Evolutionary conservation across 2,888 invertebrate genomes (phyloP).

Genomic region (Hydriomena furcata): DNA sequence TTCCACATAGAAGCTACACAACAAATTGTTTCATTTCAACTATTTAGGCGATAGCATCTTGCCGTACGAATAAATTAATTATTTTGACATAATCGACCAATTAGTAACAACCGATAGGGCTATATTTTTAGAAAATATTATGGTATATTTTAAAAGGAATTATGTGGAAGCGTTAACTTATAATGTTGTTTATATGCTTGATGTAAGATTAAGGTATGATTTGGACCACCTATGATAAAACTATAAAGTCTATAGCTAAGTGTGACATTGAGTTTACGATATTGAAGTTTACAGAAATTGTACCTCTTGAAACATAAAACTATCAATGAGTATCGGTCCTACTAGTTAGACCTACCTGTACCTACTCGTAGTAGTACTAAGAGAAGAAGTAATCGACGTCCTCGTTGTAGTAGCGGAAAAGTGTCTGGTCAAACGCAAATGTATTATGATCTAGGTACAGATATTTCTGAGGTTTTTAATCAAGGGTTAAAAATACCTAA

Average conservation of each 20-base stretch:
- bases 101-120: conserved; percentile 45
- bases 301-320: no score
- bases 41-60: conserved; percentile 66
- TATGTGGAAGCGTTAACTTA: conserved; percentile 30
- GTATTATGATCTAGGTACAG: no score
- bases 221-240: conserved; percentile 12
- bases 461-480: no score
- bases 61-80: conserved; percentile 66
- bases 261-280: no score
- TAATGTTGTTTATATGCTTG: conserved; percentile 17
- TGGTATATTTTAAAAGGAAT: conserved; percentile 33
- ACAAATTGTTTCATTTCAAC: conserved; percentile 72
- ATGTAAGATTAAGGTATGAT: conserved; percentile 14
- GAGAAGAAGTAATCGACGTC: no score
- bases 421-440: no score
- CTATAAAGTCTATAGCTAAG: not conserved
- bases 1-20: conserved; percentile 43
- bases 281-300: no score
- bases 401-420: no score
- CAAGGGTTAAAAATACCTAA: no score
- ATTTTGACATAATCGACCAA: conserved; percentile 62
- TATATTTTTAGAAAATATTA: conserved; percentile 43
- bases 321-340: no score
- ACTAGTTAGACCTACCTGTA: no score
- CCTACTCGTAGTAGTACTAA: no score